Evolutionary conservation across 1,140 invertebrate species (phyloP).

Genomic region (Tetramorium parvispinum): DNA sequence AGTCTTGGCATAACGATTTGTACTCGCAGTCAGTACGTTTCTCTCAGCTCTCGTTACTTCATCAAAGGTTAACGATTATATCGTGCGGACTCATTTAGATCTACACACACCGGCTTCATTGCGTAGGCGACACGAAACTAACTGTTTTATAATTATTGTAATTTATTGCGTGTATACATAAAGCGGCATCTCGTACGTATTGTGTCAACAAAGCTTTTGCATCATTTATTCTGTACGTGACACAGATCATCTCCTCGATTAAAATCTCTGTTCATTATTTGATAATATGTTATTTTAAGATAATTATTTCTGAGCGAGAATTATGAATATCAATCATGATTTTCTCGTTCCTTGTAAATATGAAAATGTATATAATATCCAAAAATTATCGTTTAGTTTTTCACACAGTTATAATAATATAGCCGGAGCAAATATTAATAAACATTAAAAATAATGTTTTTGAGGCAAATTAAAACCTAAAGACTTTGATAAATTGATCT

Average conservation of each 20-base stretch:
- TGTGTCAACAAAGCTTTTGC: background rate
- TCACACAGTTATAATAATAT: background rate
- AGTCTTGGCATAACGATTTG: constrained; percentile 49
- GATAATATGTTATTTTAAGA: constrained; percentile 19
- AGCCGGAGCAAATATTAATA: background rate
- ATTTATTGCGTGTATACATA: constrained; percentile 20
- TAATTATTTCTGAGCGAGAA: constrained; percentile 6
- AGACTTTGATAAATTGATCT: background rate
- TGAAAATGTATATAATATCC: background rate
- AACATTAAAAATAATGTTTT: constrained; percentile 1
- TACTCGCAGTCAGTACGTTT: constrained; percentile 36
- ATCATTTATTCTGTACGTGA: background rate
- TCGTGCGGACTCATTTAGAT: background rate
- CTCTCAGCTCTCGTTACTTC: constrained; percentile 53
- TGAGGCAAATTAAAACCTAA: background rate
- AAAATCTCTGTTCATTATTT: constrained; percentile 19
- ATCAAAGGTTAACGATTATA: constrained; percentile 56
- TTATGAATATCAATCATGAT: constrained; percentile 21
- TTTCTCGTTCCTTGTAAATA: background rate
- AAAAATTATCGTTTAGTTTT: background rate
- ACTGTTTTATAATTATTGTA: constrained; percentile 54
- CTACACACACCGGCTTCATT: background rate
- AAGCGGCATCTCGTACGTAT: background rate
- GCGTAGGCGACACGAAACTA: constrained; percentile 35
- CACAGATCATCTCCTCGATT: constrained; percentile 11